Conservation (phyloP, 2,888 invertebrate genomes). For the Dusona sp. region DNA sequence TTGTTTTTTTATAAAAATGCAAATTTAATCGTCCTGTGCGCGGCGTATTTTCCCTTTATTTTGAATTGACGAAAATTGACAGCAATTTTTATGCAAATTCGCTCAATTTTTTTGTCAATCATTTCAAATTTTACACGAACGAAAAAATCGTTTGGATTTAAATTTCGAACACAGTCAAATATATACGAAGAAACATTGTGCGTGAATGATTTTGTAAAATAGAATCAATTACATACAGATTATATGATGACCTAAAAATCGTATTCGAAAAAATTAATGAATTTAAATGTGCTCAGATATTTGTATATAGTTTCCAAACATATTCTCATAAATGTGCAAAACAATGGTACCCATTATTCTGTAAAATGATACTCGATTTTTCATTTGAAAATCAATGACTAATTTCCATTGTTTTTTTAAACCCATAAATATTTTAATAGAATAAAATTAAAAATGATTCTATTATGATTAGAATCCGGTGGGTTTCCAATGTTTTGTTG, state of each 20-base stretch:
- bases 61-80: not conserved
- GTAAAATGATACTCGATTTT: not conserved
- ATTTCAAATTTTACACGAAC: not conserved
- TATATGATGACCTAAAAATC: not conserved
- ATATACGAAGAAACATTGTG: no score
- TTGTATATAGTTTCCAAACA: not conserved
- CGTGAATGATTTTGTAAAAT: no score
- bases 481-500: not conserved
- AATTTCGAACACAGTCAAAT: no score
- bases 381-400: not conserved
- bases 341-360: not conserved
- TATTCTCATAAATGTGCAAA: not conserved
- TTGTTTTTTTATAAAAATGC: conserved; percentile 82
- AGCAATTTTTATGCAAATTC: not conserved
- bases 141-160: not conserved
- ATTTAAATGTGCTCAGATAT: not conserved
- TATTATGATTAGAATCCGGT: not conserved
- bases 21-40: not conserved
- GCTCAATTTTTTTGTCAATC: not conserved
- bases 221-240: not conserved
- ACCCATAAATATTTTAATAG: not conserved
- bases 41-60: not conserved
- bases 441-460: not conserved
- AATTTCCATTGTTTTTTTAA: not conserved
- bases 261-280: not conserved